Evolutionary conservation across 2,113 vertebrate genomes (phyloP).

Genomic region (Seriola dumerili): DNA sequence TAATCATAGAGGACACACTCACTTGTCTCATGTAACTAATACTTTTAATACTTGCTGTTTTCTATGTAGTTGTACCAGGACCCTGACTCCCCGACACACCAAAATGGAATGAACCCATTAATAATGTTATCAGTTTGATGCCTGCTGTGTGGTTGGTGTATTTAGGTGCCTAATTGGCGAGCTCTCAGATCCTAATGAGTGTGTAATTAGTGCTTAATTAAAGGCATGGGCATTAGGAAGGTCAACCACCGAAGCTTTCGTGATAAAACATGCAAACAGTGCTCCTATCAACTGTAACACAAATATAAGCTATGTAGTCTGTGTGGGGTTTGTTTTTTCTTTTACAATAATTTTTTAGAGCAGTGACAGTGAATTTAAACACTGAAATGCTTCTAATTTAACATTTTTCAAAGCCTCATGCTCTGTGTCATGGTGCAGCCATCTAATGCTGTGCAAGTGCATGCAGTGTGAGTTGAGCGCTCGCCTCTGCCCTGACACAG

Average conservation of each 20-base stretch:
- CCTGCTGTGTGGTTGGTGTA: not conserved
- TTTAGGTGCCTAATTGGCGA: not conserved
- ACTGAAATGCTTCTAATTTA: not conserved
- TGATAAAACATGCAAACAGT: conserved; percentile 9
- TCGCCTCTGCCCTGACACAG: not conserved
- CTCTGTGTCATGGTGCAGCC: not conserved
- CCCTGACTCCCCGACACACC: not conserved
- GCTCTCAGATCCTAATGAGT: conserved; percentile 1
- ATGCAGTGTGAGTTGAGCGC: not conserved
- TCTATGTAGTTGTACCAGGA: not conserved
- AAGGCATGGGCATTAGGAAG: conserved; percentile 18
- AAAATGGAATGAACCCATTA: not conserved
- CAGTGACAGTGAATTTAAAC: conserved; percentile 2
- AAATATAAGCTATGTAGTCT: not conserved
- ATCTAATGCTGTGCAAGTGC: not conserved
- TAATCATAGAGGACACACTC: not conserved
- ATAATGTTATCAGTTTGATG: not conserved
- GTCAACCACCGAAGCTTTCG: conserved; percentile 6
- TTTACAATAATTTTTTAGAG: not conserved
- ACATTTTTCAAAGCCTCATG: not conserved
- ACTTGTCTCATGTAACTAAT: not conserved
- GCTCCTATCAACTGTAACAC: not conserved
- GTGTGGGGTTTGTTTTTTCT: not conserved
- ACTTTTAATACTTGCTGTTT: not conserved
- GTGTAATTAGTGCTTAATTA: conserved; percentile 37